A percentile compares a stretch with the other conserved stretches of the same genome.
Conservation (phyloP, 2,797 vertebrate genomes). For the Chrosomus eos region DNA sequence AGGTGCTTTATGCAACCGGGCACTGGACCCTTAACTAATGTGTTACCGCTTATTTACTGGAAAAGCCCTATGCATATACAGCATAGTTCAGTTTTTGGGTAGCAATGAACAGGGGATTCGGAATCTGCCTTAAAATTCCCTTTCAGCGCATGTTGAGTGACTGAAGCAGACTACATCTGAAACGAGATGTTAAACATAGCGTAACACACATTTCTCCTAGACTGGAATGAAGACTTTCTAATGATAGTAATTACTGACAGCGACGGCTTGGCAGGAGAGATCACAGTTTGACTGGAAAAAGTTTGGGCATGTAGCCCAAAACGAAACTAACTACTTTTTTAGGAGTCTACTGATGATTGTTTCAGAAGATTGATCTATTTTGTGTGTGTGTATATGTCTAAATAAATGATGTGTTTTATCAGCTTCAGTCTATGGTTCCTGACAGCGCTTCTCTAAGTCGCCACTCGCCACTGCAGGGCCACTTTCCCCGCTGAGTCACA, state of each 20-base stretch:
- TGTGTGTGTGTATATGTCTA: conserved; percentile 25
- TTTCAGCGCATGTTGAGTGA: conserved; percentile 31
- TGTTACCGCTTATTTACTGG: background rate
- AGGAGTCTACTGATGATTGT: conserved; percentile 29
- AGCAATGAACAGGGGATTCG: background rate
- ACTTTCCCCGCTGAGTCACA: conserved; percentile 32
- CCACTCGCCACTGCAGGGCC: conserved; percentile 42
- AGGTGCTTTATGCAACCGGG: no score
- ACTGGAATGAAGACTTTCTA: conserved; percentile 49
- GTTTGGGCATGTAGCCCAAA: conserved; percentile 29
- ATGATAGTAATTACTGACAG: conserved; percentile 58
- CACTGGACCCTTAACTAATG: no score
- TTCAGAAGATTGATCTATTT: conserved; percentile 23
- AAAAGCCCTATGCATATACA: background rate
- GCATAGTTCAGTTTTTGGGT: background rate
- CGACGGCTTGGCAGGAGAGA: conserved; percentile 37
- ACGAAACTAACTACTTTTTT: conserved; percentile 19
- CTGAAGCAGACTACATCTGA: conserved; percentile 30
- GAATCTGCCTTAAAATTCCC: conserved; percentile 46
- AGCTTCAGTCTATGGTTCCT: conserved; percentile 30
- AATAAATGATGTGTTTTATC: conserved; percentile 47
- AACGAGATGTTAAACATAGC: conserved; percentile 44
- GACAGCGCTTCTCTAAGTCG: conserved; percentile 32
- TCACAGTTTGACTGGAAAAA: conserved; percentile 47
- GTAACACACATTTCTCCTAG: conserved; percentile 31